A percentile compares a stretch with the other conserved stretches of the same genome.
Evolutionary conservation across 1,140 invertebrate genomes (phyloP).

Genomic region (Hycleus phaleratus): DNA sequence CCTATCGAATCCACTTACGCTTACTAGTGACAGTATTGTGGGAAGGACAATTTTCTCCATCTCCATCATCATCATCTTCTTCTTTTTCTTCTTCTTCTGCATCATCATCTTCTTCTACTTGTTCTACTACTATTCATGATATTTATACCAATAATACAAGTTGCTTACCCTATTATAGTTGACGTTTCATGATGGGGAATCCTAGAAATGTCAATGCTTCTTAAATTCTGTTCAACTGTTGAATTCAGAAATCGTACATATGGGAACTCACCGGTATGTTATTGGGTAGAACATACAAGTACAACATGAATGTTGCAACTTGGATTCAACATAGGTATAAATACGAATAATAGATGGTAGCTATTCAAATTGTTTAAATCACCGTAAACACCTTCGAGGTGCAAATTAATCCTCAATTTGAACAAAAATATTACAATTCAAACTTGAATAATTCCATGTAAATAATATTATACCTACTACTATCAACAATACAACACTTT

Average conservation of each 20-base stretch:
- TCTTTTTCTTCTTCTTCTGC: no score
- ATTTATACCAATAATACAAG: conserved; percentile 1
- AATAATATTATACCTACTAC: conserved; percentile 5
- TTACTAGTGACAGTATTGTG: conserved; percentile 5
- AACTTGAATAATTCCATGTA: conserved; percentile 30
- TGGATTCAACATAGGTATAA: conserved; percentile 1
- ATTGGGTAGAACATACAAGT: background rate
- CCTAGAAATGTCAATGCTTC: no score
- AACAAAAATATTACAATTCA: conserved; percentile 34
- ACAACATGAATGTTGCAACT: conserved; percentile 4
- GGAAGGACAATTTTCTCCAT: conserved; percentile 5
- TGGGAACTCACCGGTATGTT: no score
- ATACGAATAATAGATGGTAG: background rate
- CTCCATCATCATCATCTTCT: no score
- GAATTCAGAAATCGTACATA: no score
- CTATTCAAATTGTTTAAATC: conserved; percentile 32
- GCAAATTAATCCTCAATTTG: conserved; percentile 30
- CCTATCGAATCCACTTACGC: conserved; percentile 28
- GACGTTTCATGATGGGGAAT: no score
- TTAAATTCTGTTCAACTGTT: no score
- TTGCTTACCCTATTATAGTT: conserved; percentile 10
- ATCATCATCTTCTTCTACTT: no score
- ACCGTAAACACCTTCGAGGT: conserved; percentile 33
- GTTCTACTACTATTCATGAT: no score
- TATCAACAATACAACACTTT: no score